Evolutionary conservation across 2,797 vertebrate species (phyloP).

Genomic region (Salarias fasciatus): DNA sequence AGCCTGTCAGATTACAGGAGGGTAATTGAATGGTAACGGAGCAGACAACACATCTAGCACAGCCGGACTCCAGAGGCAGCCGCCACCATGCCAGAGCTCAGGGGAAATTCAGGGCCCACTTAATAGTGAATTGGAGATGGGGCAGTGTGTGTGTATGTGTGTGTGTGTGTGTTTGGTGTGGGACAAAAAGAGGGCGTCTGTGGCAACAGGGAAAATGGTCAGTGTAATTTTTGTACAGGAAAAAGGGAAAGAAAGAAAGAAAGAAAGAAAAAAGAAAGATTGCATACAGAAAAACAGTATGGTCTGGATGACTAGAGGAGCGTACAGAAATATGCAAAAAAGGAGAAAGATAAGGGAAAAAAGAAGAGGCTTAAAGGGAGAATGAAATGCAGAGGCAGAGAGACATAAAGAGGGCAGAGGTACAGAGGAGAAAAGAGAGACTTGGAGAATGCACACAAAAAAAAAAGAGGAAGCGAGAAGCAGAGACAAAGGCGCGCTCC

Average conservation of each 20-base stretch:
- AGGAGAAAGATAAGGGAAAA: constrained; percentile 1
- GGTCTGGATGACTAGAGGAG: background rate
- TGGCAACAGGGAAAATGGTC: constrained; percentile 46
- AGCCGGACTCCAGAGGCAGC: constrained; percentile 74
- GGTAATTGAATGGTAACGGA: constrained; percentile 79
- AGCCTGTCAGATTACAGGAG: constrained; percentile 81
- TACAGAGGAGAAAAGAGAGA: background rate
- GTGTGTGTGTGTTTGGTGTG: constrained; percentile 22
- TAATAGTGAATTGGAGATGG: constrained; percentile 74
- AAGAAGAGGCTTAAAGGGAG: constrained; percentile 5
- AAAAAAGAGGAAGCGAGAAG: background rate
- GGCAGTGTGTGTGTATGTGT: constrained; percentile 27
- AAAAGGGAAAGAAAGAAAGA: background rate
- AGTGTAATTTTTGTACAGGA: background rate
- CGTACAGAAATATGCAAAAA: constrained; percentile 2
- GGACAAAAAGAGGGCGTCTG: constrained; percentile 53
- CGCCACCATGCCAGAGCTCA: constrained; percentile 69
- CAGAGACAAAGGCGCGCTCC: background rate
- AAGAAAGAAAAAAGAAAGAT: constrained; percentile 7
- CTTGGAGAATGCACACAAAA: background rate
- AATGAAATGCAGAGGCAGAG: constrained; percentile 19
- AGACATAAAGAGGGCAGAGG: constrained; percentile 12
- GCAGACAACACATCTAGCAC: constrained; percentile 78
- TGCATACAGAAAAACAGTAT: background rate
- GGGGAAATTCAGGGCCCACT: constrained; percentile 77